Conservation (phyloP, 2,888 invertebrate species). For the Orthosia gothica region DNA sequence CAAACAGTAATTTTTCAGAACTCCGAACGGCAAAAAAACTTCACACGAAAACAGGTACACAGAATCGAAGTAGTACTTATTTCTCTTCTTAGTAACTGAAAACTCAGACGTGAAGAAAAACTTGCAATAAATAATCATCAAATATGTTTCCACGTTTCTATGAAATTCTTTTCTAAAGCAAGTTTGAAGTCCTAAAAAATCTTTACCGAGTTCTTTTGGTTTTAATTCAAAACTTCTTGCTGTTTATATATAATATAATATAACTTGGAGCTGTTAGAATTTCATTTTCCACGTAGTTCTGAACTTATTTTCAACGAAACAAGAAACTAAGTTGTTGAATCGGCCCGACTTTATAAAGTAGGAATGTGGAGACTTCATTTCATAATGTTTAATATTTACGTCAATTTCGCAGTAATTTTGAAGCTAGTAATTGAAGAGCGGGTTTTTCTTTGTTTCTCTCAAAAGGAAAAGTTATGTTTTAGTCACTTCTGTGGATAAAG, state of each 20-base stretch:
- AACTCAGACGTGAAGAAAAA: conserved; percentile 1
- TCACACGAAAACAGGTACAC: too few species aligned
- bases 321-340: conserved; percentile 48
- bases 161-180: conserved; percentile 9
- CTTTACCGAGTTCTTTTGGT: conserved; percentile 30
- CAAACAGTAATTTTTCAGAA: too few species aligned
- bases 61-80: too few species aligned
- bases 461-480: too few species aligned
- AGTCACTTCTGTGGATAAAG: too few species aligned
- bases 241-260: conserved; percentile 41
- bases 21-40: too few species aligned
- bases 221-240: conserved; percentile 48
- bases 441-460: conserved; percentile 9
- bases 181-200: conserved; percentile 33
- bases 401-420: conserved; percentile 28
- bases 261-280: conserved; percentile 56
- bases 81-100: too few species aligned
- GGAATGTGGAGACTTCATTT: conserved; percentile 50
- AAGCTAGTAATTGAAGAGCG: conserved; percentile 24
- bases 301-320: conserved; percentile 44
- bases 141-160: conserved; percentile 18
- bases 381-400: conserved; percentile 30
- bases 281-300: conserved; percentile 57
- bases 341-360: conserved; percentile 36
- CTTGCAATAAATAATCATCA: background rate